A percentile compares a stretch with the other conserved stretches of the same genome.
phyloP scores from a whole-genome alignment of 2,888 invertebrate genomes.

The Steinernema carpocapsae region DNA sequence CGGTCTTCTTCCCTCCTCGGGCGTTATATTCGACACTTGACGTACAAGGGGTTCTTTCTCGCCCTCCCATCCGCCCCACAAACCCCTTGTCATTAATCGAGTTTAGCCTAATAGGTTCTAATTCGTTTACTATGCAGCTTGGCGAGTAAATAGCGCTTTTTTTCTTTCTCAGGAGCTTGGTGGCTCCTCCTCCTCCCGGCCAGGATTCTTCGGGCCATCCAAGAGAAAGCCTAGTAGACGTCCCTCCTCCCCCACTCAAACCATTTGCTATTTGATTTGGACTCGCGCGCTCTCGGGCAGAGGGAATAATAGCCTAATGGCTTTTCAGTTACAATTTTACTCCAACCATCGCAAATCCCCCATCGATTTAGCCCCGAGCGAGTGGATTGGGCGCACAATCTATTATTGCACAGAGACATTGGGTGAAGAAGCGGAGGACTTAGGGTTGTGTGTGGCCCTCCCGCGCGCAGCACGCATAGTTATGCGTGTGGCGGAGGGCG shows the following conservation, averaged over 20 bases:
- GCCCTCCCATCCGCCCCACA: conserved; percentile 1
- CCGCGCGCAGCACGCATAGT: conserved; percentile 17
- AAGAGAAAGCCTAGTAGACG: neutral
- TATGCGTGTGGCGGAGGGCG: neutral
- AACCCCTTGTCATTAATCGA: conserved; percentile 35
- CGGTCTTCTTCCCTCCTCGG: neutral
- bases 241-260: conserved; percentile 19
- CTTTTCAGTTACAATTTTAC: conserved; percentile 35
- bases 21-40: conserved; percentile 35
- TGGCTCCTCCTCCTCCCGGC: neutral
- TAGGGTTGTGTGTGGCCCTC: conserved; percentile 3
- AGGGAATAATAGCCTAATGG: conserved; percentile 35
- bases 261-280: conserved; percentile 35
- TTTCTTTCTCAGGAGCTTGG: no score
- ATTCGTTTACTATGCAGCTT: conserved; percentile 32
- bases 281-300: conserved; percentile 2
- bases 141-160: conserved; percentile 23
- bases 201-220: neutral
- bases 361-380: conserved; percentile 33
- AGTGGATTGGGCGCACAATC: conserved; percentile 22
- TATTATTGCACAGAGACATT: conserved; percentile 32
- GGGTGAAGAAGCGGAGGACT: no score
- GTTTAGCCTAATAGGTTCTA: conserved; percentile 33
- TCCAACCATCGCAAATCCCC: conserved; percentile 29
- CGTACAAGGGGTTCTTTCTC: conserved; percentile 19